Percentiles rank a stretch among this genome's conserved stretches.
Conservation (phyloP, 2,888 invertebrate genomes). For the Steromphala cineraria region DNA sequence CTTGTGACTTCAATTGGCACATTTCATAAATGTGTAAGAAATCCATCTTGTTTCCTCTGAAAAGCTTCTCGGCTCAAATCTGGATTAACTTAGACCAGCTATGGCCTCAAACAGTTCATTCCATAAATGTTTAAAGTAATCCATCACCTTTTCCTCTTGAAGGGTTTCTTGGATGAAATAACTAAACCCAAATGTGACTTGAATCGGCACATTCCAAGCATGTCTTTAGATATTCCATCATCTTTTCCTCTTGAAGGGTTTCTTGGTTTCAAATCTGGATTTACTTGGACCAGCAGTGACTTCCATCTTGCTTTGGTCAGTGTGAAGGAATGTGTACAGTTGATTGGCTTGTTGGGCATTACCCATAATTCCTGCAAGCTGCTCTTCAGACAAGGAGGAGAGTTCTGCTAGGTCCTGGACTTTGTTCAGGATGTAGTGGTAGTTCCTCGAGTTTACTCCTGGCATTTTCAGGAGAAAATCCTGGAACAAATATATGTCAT, state of each 20-base stretch:
- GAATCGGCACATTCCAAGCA: too few species aligned
- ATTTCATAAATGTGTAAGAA: too few species aligned
- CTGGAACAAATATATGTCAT: constrained; percentile 40
- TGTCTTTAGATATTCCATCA: not conserved
- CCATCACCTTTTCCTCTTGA: too few species aligned
- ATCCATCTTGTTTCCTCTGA: too few species aligned
- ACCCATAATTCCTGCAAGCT: constrained; percentile 84
- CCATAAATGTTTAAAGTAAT: too few species aligned
- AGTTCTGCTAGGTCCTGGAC: constrained; percentile 82
- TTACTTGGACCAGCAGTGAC: not conserved
- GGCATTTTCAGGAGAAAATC: constrained; percentile 91
- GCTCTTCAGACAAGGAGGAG: constrained; percentile 78
- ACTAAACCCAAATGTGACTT: too few species aligned
- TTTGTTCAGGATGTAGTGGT: constrained; percentile 85
- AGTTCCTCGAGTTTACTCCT: constrained; percentile 91
- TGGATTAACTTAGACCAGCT: too few species aligned
- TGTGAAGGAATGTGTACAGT: constrained; percentile 74
- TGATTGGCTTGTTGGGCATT: constrained; percentile 76
- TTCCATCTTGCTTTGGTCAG: constrained; percentile 32
- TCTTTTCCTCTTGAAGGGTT: not conserved
- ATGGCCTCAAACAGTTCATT: too few species aligned
- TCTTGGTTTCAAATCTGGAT: not conserved
- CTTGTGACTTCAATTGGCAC: too few species aligned
- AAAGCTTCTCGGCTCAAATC: too few species aligned
- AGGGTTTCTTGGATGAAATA: too few species aligned